Conservation (phyloP, 2,797 vertebrate genomes). For the Coracias cyanogaster region DNA sequence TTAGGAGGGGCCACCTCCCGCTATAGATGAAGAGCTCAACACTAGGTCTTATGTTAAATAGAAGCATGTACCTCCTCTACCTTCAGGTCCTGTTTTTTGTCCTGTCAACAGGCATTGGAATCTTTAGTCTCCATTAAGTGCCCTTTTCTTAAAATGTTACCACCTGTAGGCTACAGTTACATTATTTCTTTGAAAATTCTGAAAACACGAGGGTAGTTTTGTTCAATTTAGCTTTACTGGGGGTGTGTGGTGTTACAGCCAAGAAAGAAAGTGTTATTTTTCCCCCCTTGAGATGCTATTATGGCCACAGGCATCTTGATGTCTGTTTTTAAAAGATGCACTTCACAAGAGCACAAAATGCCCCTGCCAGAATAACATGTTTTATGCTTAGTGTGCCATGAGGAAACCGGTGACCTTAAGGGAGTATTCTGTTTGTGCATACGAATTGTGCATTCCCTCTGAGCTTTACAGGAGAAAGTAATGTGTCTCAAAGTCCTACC, state of each 20-base stretch:
- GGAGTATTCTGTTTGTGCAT: neutral
- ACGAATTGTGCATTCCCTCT: neutral
- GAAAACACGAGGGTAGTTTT: slow-evolving; percentile 45
- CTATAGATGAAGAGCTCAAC: slow-evolving; percentile 38
- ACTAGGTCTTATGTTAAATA: slow-evolving; percentile 43
- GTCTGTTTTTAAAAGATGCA: slow-evolving; percentile 10
- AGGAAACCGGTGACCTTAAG: neutral
- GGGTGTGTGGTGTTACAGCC: neutral
- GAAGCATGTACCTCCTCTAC: slow-evolving; percentile 39
- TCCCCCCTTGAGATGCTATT: slow-evolving; percentile 12
- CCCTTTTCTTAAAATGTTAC: slow-evolving; percentile 72
- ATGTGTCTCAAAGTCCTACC: neutral
- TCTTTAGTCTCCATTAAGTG: slow-evolving; percentile 35
- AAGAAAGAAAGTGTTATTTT: neutral
- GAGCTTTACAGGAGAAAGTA: neutral
- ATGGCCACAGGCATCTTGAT: neutral
- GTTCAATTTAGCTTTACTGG: slow-evolving; percentile 49
- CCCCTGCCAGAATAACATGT: neutral
- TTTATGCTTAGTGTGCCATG: neutral
- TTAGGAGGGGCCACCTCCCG: slow-evolving; percentile 20
- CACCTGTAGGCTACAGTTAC: slow-evolving; percentile 67
- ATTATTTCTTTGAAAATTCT: slow-evolving; percentile 64
- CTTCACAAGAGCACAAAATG: slow-evolving; percentile 27
- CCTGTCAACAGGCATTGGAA: slow-evolving; percentile 34
- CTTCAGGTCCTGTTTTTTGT: slow-evolving; percentile 52